A percentile compares a stretch with the other conserved stretches of the same genome.
Conservation (phyloP, 1,140 invertebrate genomes). For the Drusus annulatus region DNA sequence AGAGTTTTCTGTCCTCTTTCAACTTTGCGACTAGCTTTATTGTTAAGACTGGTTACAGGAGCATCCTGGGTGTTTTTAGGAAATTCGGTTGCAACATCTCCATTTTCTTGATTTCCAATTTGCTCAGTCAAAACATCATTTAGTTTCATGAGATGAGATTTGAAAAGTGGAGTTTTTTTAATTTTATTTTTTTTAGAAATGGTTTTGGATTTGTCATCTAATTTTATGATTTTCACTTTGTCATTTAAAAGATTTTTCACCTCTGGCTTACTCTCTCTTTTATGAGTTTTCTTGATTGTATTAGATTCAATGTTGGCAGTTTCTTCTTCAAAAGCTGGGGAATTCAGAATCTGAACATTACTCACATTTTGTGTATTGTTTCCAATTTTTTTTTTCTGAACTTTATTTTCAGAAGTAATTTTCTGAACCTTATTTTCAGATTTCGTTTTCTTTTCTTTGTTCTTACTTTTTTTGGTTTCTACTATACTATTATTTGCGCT, state of each 20-base stretch:
- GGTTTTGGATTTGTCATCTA: not conserved
- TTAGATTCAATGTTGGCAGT: not conserved
- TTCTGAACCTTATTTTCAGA: not conserved
- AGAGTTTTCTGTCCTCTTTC: slow-evolving; percentile 51
- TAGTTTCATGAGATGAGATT: not conserved
- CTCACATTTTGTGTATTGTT: too few species aligned
- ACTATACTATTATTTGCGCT: not conserved
- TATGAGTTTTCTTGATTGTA: not conserved
- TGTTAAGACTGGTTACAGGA: not conserved
- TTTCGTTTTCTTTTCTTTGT: not conserved
- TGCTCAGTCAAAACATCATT: not conserved
- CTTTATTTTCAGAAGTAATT: not conserved
- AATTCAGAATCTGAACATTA: too few species aligned
- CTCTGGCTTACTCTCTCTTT: not conserved
- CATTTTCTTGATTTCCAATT: not conserved
- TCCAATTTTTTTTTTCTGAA: not conserved
- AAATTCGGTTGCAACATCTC: not conserved
- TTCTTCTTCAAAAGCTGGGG: not conserved
- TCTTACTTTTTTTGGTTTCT: not conserved
- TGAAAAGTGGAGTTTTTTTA: not conserved
- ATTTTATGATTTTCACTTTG: not conserved
- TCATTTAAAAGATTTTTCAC: not conserved
- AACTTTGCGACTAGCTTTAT: slow-evolving; percentile 4
- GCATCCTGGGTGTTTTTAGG: not conserved
- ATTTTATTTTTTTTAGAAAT: not conserved